Evolutionary conservation across 2,888 invertebrate species (phyloP), one percentile per base, ranked within the genome.

Genomic region (Coelopa pilipes): DNA sequence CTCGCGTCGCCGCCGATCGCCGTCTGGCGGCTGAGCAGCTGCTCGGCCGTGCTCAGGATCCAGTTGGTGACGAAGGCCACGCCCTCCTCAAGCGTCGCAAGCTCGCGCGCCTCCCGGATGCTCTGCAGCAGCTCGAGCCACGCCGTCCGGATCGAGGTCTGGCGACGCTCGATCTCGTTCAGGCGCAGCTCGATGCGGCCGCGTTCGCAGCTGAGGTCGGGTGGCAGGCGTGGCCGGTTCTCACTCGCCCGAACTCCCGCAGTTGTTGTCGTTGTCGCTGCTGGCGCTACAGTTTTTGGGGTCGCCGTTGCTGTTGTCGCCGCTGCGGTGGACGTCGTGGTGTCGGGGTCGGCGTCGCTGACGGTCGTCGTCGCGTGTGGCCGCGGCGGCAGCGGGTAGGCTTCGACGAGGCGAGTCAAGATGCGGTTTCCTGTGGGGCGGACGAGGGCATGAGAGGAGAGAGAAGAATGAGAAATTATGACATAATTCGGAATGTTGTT

Each of bases 21-120:
- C 77, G 90, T 90, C 80, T 93, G 91, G 0, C 92, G 90, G 79
- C 92, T 92, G 67, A 94, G 88, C 87, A 94, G 90, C 79, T 90
- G 91, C 85, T 94, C 94, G 1, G 93, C 95, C 68, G 92, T 92
- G 50, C 92, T 93, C 69, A 93, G 85, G 74, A 94, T 92, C 94
- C 94, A 94, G 82, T 93, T 92, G 21, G 92, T 92, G 50, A 94
- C 93, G 85, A 91, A 89, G n/a, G 90, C 89, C 76, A 92, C 90
- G 50, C 92, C 92, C 80, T 91, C 90, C 80, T 92, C 91, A 55
- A 93, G 85, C 50, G 89, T 87, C 73, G 88, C 87, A 76, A 92
- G 88, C 82, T 92, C 91, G 85, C 91, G 90, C 76, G 90, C 90
- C 80, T 90, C 90, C 67, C 90, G 89, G 73, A 92, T 88, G 78